A percentile compares a stretch with the other conserved stretches of the same genome.
phyloP scores from a whole-genome alignment of 2,888 invertebrate genomes.

The Agrochola lychnidis region DNA sequence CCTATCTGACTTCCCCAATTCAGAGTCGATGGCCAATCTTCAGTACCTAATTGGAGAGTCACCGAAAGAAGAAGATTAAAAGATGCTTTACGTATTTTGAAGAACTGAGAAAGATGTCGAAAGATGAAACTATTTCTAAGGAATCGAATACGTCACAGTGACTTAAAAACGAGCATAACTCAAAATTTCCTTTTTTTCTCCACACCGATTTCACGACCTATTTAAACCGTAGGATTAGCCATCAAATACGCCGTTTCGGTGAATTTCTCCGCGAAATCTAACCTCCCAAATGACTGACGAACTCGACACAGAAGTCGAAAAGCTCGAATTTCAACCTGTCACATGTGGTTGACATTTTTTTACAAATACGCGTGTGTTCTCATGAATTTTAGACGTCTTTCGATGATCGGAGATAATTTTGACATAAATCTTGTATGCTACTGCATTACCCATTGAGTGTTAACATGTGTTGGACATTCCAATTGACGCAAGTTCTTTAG shows the following conservation, averaged over 20 bases:
- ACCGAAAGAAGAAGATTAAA: neutral
- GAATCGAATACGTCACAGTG: constrained; percentile 12
- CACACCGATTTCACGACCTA: constrained; percentile 81
- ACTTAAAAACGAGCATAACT: constrained; percentile 45
- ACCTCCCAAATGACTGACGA: constrained; percentile 76
- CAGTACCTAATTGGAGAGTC: neutral
- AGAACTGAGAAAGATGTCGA: neutral
- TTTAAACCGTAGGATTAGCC: constrained; percentile 77
- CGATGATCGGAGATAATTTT: constrained; percentile 59
- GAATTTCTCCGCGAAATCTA: constrained; percentile 78
- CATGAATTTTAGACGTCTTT: constrained; percentile 69
- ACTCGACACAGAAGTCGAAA: constrained; percentile 75
- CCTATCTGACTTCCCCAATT: neutral
- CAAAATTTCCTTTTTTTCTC: constrained; percentile 64
- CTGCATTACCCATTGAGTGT: constrained; percentile 68
- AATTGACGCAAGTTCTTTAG: constrained; percentile 32
- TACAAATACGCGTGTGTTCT: constrained; percentile 76
- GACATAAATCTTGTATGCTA: constrained; percentile 75
- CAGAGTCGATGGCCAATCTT: neutral
- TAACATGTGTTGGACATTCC: constrained; percentile 53
- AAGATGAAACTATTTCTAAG: constrained; percentile 5
- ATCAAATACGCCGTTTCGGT: constrained; percentile 80
- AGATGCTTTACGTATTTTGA: neutral
- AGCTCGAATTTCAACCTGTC: constrained; percentile 80
- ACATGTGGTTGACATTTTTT: constrained; percentile 80